Percentiles rank a stretch among this genome's conserved stretches.
Evolutionary conservation across 2,113 vertebrate genomes (phyloP).

Genomic region (Pseudorhombus dupliciocellatus): DNA sequence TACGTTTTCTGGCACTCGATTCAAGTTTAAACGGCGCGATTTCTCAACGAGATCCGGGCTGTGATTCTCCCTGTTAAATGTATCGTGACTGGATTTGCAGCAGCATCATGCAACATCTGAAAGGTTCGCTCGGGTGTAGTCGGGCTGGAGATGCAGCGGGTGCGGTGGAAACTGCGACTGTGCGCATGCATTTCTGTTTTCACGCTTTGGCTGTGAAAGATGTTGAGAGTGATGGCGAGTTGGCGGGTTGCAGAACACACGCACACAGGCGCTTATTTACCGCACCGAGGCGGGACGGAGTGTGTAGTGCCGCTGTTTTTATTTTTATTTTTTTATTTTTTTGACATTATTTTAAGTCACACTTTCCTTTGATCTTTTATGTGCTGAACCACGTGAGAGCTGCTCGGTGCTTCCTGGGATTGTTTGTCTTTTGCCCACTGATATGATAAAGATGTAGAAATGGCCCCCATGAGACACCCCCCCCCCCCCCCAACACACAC

Average conservation of each 20-base stretch:
- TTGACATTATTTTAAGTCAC: neutral
- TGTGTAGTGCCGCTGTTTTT: neutral
- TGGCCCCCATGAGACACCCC: neutral
- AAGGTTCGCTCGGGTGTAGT: conserved; percentile 16
- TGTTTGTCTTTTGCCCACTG: conserved; percentile 29
- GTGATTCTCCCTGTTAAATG: neutral
- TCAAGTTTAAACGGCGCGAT: neutral
- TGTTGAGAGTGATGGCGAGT: neutral
- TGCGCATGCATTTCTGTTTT: neutral
- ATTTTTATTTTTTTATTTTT: no score
- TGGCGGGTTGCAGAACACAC: neutral
- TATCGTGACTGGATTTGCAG: conserved; percentile 30
- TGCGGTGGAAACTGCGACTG: conserved; percentile 20
- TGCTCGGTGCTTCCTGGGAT: neutral
- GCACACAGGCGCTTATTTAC: neutral
- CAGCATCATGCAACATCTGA: conserved; percentile 40
- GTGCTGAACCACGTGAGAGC: no score
- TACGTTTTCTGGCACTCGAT: neutral
- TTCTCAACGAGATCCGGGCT: conserved; percentile 25
- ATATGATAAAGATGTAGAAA: conserved; percentile 24
- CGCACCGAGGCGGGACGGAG: neutral
- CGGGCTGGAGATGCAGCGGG: conserved; percentile 10
- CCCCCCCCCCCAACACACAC: neutral
- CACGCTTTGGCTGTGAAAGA: neutral
- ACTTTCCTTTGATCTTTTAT: neutral